Conservation (phyloP, 1,140 invertebrate genomes). For the Campoletis sonorensis region DNA sequence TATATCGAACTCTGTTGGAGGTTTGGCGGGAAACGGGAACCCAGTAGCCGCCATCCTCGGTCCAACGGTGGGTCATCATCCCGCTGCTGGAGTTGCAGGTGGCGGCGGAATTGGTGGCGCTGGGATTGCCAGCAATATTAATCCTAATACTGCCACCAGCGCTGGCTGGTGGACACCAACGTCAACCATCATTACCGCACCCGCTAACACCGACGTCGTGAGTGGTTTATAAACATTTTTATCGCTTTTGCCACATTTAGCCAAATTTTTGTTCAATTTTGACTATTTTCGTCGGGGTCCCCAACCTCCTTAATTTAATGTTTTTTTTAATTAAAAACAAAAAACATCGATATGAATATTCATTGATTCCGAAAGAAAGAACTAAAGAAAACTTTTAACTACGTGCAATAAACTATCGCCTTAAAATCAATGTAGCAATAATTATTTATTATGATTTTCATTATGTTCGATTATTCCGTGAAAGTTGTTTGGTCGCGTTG, state of each 20-base stretch:
- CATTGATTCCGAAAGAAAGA: no score
- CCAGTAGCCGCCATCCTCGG: constrained; percentile 65
- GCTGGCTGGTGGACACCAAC: constrained; percentile 72
- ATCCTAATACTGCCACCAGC: constrained; percentile 56
- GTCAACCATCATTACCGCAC: constrained; percentile 68
- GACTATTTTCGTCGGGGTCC: no score
- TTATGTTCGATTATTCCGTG: constrained; percentile 9
- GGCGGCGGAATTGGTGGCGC: constrained; percentile 61
- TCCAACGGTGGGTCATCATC: constrained; percentile 54
- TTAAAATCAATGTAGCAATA: neutral
- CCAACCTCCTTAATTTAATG: no score
- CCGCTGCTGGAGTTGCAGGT: constrained; percentile 18
- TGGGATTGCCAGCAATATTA: constrained; percentile 59
- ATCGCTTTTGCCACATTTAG: no score
- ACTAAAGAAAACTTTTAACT: no score
- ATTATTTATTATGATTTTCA: constrained; percentile 15
- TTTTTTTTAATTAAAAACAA: no score
- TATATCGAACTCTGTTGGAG: constrained; percentile 63
- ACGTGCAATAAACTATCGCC: no score
- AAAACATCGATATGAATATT: no score
- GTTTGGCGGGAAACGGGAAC: constrained; percentile 65
- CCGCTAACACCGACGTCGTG: constrained; percentile 73
- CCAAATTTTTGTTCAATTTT: no score
- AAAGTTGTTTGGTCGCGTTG: constrained; percentile 40
- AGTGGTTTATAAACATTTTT: constrained; percentile 48